Conservation (phyloP, 2,888 invertebrate genomes). For the Trilocha varians region DNA sequence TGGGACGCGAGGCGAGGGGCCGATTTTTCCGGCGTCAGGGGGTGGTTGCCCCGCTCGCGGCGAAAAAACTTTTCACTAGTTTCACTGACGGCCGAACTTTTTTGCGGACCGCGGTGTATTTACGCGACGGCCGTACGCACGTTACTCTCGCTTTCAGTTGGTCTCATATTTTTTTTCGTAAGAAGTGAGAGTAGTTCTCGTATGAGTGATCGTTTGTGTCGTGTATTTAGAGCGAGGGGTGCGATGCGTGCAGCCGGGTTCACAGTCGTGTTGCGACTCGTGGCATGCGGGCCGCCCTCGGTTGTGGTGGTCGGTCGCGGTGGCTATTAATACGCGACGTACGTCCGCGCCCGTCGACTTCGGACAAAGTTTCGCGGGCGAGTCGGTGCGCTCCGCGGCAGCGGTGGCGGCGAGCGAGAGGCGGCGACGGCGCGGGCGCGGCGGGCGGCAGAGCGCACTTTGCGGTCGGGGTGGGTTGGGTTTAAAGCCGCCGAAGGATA, state of each 20-base stretch:
- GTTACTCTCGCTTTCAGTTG: slow-evolving; percentile 48
- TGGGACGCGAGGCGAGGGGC: slow-evolving; percentile 64
- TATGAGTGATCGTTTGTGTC: neutral
- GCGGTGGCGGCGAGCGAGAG: slow-evolving; percentile 63
- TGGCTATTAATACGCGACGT: slow-evolving; percentile 68
- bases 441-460: slow-evolving; percentile 74
- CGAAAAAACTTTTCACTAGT: slow-evolving; percentile 71
- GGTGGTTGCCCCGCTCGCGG: slow-evolving; percentile 62
- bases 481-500: slow-evolving; percentile 78
- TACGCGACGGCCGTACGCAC: slow-evolving; percentile 57
- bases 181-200: slow-evolving; percentile 24
- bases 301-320: slow-evolving; percentile 61
- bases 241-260: slow-evolving; percentile 45
- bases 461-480: slow-evolving; percentile 80
- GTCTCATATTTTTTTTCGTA: slow-evolving; percentile 27
- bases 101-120: slow-evolving; percentile 64
- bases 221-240: slow-evolving; percentile 25
- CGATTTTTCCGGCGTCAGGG: slow-evolving; percentile 64
- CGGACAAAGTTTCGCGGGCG: slow-evolving; percentile 70
- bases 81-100: slow-evolving; percentile 70
- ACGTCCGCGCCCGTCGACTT: slow-evolving; percentile 71
- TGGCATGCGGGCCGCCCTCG: slow-evolving; percentile 32
- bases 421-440: slow-evolving; percentile 70
- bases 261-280: slow-evolving; percentile 43
- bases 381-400: slow-evolving; percentile 56